A percentile compares a stretch with the other conserved stretches of the same genome.
These are phyloP conservation scores for Drosophila formosana DNA, from an alignment of 2,888 invertebrate species.

Conservation along the genomic window DNA sequence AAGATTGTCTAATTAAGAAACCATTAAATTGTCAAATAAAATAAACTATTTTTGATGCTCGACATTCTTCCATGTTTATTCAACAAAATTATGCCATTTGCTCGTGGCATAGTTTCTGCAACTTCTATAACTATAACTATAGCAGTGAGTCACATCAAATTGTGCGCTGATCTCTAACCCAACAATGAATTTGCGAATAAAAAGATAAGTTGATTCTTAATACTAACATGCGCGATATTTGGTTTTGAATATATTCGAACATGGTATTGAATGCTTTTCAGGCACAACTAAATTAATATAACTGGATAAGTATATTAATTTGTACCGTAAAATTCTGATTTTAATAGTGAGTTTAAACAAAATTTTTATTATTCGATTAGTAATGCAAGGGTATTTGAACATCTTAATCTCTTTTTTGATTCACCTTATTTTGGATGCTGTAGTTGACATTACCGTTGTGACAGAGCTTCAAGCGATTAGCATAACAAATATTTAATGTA, in stretches of 20 bases:
- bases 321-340: too few relatives aligned
- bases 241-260: too few relatives aligned
- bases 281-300: too few relatives aligned
- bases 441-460: slow-evolving; percentile 22
- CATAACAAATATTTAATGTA: slow-evolving; percentile 47
- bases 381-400: background rate
- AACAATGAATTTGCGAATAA: slow-evolving; percentile 20
- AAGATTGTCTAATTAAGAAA: slow-evolving; percentile 23
- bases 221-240: background rate
- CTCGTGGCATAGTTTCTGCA: background rate
- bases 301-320: too few relatives aligned
- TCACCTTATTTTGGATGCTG: slow-evolving; percentile 15
- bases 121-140: background rate
- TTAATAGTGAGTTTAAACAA: too few relatives aligned
- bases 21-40: slow-evolving; percentile 27
- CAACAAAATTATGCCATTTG: slow-evolving; percentile 31
- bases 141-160: slow-evolving; percentile 27
- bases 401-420: background rate
- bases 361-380: too few relatives aligned
- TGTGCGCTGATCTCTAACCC: slow-evolving; percentile 21
- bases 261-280: too few relatives aligned
- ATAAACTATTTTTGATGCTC: slow-evolving; percentile 6
- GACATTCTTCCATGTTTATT: slow-evolving; percentile 36
- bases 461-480: slow-evolving; percentile 36
- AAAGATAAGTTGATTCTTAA: background rate